Evolutionary conservation across 2,888 invertebrate species (phyloP).

Genomic region (Bedellia somnulentella): DNA sequence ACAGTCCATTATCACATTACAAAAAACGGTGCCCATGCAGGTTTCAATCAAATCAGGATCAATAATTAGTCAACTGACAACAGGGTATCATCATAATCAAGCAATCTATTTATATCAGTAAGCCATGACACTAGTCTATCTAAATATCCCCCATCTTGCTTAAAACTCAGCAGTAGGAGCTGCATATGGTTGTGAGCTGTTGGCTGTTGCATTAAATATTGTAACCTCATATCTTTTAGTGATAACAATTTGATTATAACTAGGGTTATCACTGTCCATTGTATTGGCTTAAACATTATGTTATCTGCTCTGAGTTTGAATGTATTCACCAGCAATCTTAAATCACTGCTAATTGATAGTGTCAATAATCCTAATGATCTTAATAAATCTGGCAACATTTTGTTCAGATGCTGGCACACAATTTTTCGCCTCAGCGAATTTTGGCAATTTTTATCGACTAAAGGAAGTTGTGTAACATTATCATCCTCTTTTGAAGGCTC

Average conservation of each 20-base stretch:
- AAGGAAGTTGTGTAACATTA: slow-evolving; percentile 55
- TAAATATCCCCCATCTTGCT: slow-evolving; percentile 50
- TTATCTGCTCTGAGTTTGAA: slow-evolving; percentile 71
- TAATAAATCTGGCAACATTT: slow-evolving; percentile 62
- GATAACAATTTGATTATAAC: slow-evolving; percentile 67
- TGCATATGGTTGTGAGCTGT: slow-evolving; percentile 42
- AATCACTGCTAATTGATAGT: slow-evolving; percentile 38
- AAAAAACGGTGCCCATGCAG: too few species aligned
- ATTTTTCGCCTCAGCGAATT: slow-evolving; percentile 68
- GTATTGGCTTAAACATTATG: slow-evolving; percentile 69
- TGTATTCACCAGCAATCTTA: slow-evolving; percentile 60
- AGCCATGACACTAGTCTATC: slow-evolving; percentile 51
- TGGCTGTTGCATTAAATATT: slow-evolving; percentile 24
- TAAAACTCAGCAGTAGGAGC: slow-evolving; percentile 45
- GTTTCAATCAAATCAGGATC: too few species aligned
- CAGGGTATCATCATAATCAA: slow-evolving; percentile 38
- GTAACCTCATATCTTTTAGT: slow-evolving; percentile 29
- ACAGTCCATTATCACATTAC: too few species aligned
- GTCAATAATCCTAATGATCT: slow-evolving; percentile 44
- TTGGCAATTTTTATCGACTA: slow-evolving; percentile 68
- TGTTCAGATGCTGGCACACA: slow-evolving; percentile 67
- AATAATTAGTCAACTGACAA: slow-evolving; percentile 23
- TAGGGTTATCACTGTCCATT: slow-evolving; percentile 73
- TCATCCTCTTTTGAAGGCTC: slow-evolving; percentile 19
- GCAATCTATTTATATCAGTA: slow-evolving; percentile 45